Conservation (phyloP, 2,888 invertebrate species). For the Myopa testacea region DNA sequence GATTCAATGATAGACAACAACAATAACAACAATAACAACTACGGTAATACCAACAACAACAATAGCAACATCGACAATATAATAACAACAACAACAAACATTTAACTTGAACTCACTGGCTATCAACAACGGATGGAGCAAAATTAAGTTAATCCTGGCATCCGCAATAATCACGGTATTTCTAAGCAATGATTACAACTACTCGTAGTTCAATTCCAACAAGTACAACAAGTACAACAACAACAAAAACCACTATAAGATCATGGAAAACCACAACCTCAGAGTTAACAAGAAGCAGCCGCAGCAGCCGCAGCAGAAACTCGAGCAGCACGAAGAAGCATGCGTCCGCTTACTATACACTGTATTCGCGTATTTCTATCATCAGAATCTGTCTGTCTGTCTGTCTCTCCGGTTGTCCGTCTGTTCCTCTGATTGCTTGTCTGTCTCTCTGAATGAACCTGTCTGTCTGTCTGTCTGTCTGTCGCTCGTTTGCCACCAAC, state of each 20-base stretch:
- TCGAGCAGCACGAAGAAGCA: constrained; percentile 41
- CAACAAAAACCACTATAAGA: constrained; percentile 11
- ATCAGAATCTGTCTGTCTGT: background rate
- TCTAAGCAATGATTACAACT: constrained; percentile 2
- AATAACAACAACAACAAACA: constrained; percentile 3
- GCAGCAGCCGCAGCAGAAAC: too few relatives aligned
- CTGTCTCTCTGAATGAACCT: background rate
- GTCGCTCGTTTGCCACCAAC: constrained; percentile 12
- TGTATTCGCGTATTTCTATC: background rate
- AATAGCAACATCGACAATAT: constrained; percentile 6
- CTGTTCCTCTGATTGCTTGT: constrained; percentile 10
- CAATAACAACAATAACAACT: background rate
- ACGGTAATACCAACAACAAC: background rate
- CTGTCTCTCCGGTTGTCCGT: constrained; percentile 19
- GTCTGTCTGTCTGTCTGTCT: constrained; percentile 19
- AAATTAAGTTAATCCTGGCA: constrained; percentile 35
- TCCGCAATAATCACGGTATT: constrained; percentile 27
- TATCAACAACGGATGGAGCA: background rate
- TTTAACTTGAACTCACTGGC: constrained; percentile 8
- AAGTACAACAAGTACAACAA: constrained; percentile 15
- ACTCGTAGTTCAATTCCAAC: background rate
- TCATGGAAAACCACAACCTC: too few relatives aligned
- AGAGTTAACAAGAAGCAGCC: constrained; percentile 21
- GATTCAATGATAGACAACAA: background rate
- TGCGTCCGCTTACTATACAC: constrained; percentile 26